Base-by-base conservation (phyloP, 1,140 invertebrate genomes). In the Psix sp. region DNA sequence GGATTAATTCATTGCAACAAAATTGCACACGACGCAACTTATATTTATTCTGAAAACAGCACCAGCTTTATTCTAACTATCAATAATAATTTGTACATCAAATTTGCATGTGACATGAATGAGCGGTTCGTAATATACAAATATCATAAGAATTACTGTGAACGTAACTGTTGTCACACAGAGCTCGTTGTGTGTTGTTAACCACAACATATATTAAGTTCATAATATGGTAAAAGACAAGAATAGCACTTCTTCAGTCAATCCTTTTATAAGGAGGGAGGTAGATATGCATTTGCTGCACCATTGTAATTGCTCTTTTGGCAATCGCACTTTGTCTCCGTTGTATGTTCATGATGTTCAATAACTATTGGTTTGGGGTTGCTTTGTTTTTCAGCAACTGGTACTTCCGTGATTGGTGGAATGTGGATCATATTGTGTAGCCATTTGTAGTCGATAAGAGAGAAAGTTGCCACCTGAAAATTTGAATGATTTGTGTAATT, bases 361-460 rank as follows among this genome's bases (percentile, higher is more conserved):
- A 24, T 57, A 42, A 21, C 4, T 4, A 16, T 16, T 42, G 9
- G 1, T 52, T 3, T 45, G 18, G 13, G 45, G 35, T 15, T 63
- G 39, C 21, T 6, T 51, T 5, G 20, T 45, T 42, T 51, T 49
- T 9, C 40, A 15, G 40, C 70, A 40, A 45, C 49, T 42, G 40
- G 0, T 63, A 36, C 3, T 54, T 52, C 49, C 17, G 63, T 5
- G 21, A 24, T n/a, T 29, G 57, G 62, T 3, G 77, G 79, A 5
- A 60, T 73, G 13, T 48, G 20, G 16, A 78, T 59, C 59, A 79
- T 78, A 26, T 79, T 63, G 15, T 80, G 78, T 1, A 88, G 42
- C 87, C 87, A 88, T 5, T 59, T 14, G 21, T 78, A 62, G 24
- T 88, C 86, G n/a, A 85, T 77, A 0, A 79, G 51, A 2, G 85